Conservation (phyloP, 2,113 vertebrate species). For the Mandrillus leucophaeus region DNA sequence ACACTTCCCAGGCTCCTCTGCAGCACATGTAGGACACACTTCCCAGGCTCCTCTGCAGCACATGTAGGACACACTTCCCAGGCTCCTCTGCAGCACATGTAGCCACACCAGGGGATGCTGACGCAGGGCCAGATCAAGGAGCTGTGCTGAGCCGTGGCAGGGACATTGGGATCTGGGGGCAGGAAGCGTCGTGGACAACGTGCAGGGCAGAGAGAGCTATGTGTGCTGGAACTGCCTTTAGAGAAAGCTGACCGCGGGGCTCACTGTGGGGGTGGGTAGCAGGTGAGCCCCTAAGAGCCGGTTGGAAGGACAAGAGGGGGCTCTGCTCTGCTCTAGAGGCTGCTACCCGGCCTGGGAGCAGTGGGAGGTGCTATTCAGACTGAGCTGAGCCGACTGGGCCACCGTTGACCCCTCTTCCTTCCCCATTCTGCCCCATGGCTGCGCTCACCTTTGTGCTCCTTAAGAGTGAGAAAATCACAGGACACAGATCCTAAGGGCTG, state of each 20-base stretch:
- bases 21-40: background rate
- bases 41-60: background rate
- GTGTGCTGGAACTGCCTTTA: background rate
- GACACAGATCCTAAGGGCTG: background rate
- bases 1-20: background rate
- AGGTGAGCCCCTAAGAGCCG: background rate
- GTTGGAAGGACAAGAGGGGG: background rate
- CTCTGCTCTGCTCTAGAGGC: background rate
- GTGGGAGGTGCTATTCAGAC: background rate
- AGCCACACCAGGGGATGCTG: background rate
- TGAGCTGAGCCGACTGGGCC: too few species aligned
- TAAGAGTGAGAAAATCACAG: background rate
- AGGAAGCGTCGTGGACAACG: accelerated
- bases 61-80: background rate
- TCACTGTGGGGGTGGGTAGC: background rate
- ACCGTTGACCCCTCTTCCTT: background rate
- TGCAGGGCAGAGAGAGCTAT: background rate
- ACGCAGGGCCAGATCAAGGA: background rate
- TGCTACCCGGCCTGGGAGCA: background rate
- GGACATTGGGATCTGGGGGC: background rate
- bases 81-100: background rate
- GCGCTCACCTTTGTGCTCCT: background rate
- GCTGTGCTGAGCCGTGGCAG: accelerated
- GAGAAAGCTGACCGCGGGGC: background rate
- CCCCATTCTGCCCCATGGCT: background rate